phyloP scores from a whole-genome alignment of 2,888 invertebrate species.

The Leptinotarsa rubiginosa region DNA sequence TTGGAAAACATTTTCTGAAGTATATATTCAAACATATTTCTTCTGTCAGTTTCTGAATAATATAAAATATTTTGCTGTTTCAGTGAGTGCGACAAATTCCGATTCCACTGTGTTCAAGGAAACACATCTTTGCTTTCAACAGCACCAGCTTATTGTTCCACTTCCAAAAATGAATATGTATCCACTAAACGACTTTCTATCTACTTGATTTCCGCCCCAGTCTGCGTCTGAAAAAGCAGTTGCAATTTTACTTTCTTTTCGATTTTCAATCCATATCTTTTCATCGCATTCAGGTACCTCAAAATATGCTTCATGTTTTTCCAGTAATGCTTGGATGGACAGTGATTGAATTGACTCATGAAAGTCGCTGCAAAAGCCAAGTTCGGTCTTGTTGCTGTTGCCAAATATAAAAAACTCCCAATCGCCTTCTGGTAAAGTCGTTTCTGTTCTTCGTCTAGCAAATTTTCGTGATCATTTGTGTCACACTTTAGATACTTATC shows the following conservation, averaged over 20 bases:
- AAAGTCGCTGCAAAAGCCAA: background rate
- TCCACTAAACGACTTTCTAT: no score
- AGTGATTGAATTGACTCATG: constrained; percentile 20
- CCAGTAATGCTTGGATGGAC: constrained; percentile 1
- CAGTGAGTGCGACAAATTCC: no score
- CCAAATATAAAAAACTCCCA: constrained; percentile 21
- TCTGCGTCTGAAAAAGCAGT: no score
- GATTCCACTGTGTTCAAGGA: no score
- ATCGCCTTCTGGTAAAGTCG: constrained; percentile 3
- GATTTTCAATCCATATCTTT: background rate
- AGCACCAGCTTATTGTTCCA: no score
- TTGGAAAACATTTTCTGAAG: no score
- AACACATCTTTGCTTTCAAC: no score
- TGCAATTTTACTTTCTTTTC: background rate
- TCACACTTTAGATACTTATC: background rate
- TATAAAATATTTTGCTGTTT: no score
- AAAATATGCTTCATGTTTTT: constrained; percentile 13
- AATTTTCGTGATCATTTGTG: background rate
- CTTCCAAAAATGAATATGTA: no score
- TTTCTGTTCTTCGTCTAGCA: constrained; percentile 7
- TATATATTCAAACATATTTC: no score
- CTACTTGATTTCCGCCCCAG: no score
- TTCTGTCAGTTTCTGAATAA: no score
- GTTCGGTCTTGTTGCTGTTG: constrained; percentile 9
- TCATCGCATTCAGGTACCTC: background rate